Evolutionary conservation across 2,113 vertebrate species (phyloP), one percentile per base, ranked within the genome.

Genomic region (Ancistrus triradiatus): DNA sequence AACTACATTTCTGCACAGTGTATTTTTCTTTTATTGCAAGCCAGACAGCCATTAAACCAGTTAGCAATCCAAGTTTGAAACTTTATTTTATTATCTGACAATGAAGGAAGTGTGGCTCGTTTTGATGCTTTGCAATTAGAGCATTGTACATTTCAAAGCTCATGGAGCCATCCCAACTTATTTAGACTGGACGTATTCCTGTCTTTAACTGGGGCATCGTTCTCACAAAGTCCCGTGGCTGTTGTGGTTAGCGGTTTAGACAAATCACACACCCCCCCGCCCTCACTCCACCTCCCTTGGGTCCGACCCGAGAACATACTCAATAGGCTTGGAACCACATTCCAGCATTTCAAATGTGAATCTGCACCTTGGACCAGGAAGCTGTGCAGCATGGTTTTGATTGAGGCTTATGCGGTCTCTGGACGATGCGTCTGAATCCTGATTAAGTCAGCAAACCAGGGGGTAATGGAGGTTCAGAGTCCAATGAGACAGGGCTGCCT

Each of bases 341-440:
- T 56, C 71, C 76, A 70, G 68, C 43, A 38, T 68, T 52, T 7
- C 21, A 50, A 47, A 63, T 27, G 19, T 38, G 56, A 64, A 53
- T 70, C 66, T 61, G 69, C 77, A 86, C 72, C 84, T 81, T 80
- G 75, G 76, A 81, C 62, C 75, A 64, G 27, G 72, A 72, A 75
- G 63, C 77, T 69, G 56, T 31, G 58, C 78, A 70, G 66, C 74
- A 70, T 80, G 78, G 79, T 85, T 84, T 85, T 21, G 59, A 81
- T 68, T 73, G 76, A 75, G 78, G 78, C 43, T 84, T 77, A 74
- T 83, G 88, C 52, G 84, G 84, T 84, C 80, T 68, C 80, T 87
- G 83, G 81, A 85, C 72, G 72, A 60, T 67, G 77, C 64, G 68
- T 65, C 80, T 71, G 69, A 82, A 79, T 84, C 70, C 71, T 84